A percentile compares a stretch with the other conserved stretches of the same genome.
These are phyloP conservation scores for Trachymyrmex septentrionalis DNA, from an alignment of 1,140 invertebrate species.

Conservation along the genomic window DNA sequence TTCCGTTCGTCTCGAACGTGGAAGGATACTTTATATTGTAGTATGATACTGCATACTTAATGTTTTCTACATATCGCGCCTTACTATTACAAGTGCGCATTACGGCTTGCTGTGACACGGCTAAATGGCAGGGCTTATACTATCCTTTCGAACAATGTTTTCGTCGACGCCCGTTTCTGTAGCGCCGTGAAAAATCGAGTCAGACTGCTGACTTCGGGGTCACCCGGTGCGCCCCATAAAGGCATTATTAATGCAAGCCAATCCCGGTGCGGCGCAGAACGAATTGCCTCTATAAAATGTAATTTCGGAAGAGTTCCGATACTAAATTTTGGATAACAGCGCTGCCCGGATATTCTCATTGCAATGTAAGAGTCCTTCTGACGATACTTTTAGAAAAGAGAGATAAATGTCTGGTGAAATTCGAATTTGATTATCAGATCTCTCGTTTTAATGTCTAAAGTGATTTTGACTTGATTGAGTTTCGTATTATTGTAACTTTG, in stretches of 20 bases:
- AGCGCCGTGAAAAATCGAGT: constrained; percentile 77
- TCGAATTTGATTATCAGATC: neutral
- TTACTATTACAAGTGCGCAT: neutral
- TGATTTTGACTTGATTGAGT: neutral
- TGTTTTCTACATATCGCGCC: constrained; percentile 1
- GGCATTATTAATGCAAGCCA: constrained; percentile 83
- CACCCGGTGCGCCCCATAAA: constrained; percentile 79
- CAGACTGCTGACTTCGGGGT: constrained; percentile 75
- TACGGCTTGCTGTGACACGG: neutral
- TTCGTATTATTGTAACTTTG: neutral
- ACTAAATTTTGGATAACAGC: constrained; percentile 81
- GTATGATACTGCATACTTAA: constrained; percentile 1
- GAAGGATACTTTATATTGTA: neutral
- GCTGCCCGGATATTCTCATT: constrained; percentile 76
- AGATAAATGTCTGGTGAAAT: neutral
- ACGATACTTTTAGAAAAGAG: neutral
- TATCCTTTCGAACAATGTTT: constrained; percentile 49
- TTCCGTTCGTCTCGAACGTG: neutral
- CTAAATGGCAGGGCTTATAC: constrained; percentile 27
- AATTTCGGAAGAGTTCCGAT: constrained; percentile 81
- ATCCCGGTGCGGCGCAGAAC: constrained; percentile 80
- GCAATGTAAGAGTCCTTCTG: constrained; percentile 63
- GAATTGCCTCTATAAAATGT: constrained; percentile 84
- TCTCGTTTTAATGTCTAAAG: neutral
- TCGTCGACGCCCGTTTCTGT: constrained; percentile 1